Conservation (phyloP, 2,888 invertebrate genomes). For the Resseliella maxima region DNA sequence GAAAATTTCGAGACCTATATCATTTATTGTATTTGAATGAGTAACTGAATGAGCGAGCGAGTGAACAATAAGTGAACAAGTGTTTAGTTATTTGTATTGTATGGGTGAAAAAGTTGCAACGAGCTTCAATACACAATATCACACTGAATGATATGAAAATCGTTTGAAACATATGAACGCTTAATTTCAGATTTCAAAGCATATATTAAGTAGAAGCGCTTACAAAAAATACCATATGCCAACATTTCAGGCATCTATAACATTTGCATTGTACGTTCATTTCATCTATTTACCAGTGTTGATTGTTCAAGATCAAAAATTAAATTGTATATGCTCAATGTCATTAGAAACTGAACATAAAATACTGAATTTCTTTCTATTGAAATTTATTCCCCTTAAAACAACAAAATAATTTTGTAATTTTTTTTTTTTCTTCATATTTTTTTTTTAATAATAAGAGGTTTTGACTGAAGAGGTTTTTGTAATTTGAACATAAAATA, state of each 20-base stretch:
- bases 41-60: background rate
- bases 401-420: too few species aligned
- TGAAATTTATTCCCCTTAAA: background rate
- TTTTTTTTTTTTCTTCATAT: too few species aligned
- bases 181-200: slow-evolving; percentile 19
- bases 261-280: background rate
- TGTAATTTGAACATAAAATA: too few species aligned
- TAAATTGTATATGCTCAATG: slow-evolving; percentile 10
- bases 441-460: too few species aligned
- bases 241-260: too few species aligned
- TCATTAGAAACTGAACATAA: background rate
- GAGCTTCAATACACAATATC: background rate
- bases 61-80: too few species aligned
- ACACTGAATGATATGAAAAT: background rate
- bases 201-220: background rate
- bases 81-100: background rate
- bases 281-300: background rate
- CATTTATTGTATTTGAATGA: slow-evolving; percentile 42
- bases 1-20: slow-evolving; percentile 13
- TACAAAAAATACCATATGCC: background rate
- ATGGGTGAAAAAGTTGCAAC: background rate
- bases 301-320: background rate
- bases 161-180: background rate
- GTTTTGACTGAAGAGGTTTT: too few species aligned
- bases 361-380: background rate